Evolutionary conservation across 2,113 vertebrate genomes (phyloP), one percentile per base, ranked within the genome.

Genomic region (Dasyprocta punctata): DNA sequence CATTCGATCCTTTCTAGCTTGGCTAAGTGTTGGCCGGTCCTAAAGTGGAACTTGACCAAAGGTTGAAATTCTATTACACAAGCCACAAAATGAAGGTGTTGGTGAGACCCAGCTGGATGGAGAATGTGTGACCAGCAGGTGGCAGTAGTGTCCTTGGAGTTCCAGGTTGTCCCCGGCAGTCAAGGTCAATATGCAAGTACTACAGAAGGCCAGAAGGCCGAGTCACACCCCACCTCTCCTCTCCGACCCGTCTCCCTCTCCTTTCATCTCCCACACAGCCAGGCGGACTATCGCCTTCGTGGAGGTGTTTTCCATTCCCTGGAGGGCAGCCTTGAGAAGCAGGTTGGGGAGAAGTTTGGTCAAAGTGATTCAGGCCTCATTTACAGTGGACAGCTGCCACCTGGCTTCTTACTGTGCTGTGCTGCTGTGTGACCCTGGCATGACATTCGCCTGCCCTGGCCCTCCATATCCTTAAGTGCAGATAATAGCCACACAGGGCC

Each of bases 61-160:
- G 14, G 36, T 26, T 60, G 85, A 92, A 81, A 84, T 82, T 75
- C 36, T 63, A 85, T 82, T 16, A 9, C 28, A 52, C 7, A n/a
- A 47, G 13, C n/a, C 22, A 16, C 52, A 65, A 19, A 56, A 19
- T 56, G 54, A 56, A 56, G 54, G 16, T 54, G 58, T 17, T 24
- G 16, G n/a, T 60, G 80, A 49, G 84, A 41, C 41, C 47, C 26
- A 12, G 36, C 26, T 17, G 63, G 77, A 0, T 49, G 38, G 9
- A 80, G 91, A 78, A 67, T 30, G 6, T 71, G 84, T 9, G 52
- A 78, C 89, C 98, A 98, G 98, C 28, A 99, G 98, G 92, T 96
- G 98, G 98, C 98, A 97, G 97, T 65, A 98, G 94, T 94, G 52
- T 83, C 81, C 80, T 95, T 14, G 28, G 6, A 65, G 5, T 26